Evolutionary conservation across 2,113 vertebrate genomes (phyloP).

Genomic region (Leuciscus idus): DNA sequence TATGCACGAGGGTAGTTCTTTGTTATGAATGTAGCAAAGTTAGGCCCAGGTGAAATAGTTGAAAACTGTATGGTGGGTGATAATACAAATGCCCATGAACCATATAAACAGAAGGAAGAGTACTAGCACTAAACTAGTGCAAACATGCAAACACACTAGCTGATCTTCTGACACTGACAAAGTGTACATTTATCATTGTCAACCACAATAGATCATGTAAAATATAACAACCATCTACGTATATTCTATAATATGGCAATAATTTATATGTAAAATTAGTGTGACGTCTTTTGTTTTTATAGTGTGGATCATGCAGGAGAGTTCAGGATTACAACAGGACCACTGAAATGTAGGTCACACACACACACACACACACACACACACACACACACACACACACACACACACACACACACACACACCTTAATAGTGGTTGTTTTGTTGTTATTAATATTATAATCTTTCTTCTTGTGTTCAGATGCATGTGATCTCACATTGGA

Average conservation of each 20-base stretch:
- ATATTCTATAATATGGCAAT: not conserved
- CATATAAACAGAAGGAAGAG: no score
- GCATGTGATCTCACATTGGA: not conserved
- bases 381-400: not conserved
- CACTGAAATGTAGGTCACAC: not conserved
- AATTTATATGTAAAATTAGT: not conserved
- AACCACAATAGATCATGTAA: not conserved
- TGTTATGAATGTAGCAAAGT: no score
- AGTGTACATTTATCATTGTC: no score
- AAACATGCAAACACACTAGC: no score
- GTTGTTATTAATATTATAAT: not conserved
- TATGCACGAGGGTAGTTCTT: no score
- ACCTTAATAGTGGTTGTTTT: not conserved
- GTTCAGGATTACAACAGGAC: not conserved
- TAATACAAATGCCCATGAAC: not conserved
- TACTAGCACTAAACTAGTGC: no score
- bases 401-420: not conserved
- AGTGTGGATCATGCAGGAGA: not conserved
- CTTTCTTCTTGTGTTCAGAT: not conserved
- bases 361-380: not conserved
- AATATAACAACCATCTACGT: not conserved
- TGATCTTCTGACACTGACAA: no score
- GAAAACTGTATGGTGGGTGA: not conserved
- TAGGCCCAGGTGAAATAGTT: no score
- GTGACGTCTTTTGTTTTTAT: not conserved